phyloP scores from a whole-genome alignment of 1,140 invertebrate genomes.

The Akabosia matsudoensis region DNA sequence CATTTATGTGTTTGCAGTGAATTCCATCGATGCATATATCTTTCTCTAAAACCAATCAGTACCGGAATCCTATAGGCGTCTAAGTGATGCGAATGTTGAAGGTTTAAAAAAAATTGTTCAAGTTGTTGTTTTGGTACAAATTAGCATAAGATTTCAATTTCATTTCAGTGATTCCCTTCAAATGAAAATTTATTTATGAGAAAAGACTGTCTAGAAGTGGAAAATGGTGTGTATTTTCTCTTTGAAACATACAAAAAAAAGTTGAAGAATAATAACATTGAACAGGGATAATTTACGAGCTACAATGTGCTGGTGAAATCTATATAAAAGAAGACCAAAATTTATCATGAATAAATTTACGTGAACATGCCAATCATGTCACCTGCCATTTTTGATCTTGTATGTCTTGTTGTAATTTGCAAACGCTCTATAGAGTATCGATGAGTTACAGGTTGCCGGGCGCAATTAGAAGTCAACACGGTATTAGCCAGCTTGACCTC shows the following conservation, averaged over 20 bases:
- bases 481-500: too few species aligned
- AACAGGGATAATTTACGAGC: not conserved
- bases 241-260: not conserved
- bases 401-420: not conserved
- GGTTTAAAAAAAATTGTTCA: not conserved
- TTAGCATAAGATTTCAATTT: constrained; percentile 20
- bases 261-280: not conserved
- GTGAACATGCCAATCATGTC: not conserved
- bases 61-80: not conserved
- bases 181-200: not conserved
- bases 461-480: too few species aligned
- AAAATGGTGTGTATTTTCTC: not conserved
- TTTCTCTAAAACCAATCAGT: not conserved
- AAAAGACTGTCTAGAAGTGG: not conserved
- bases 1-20: not conserved
- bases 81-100: not conserved
- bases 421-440: too few species aligned
- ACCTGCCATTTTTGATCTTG: not conserved
- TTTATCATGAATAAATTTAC: not conserved
- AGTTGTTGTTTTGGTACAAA: not conserved
- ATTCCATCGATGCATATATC: not conserved
- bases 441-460: too few species aligned
- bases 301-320: not conserved
- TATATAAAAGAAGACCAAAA: too few species aligned
- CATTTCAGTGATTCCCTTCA: not conserved